These are phyloP conservation scores for Macaria notata DNA, from an alignment of 2,888 invertebrate genomes.

Conservation along the genomic window DNA sequence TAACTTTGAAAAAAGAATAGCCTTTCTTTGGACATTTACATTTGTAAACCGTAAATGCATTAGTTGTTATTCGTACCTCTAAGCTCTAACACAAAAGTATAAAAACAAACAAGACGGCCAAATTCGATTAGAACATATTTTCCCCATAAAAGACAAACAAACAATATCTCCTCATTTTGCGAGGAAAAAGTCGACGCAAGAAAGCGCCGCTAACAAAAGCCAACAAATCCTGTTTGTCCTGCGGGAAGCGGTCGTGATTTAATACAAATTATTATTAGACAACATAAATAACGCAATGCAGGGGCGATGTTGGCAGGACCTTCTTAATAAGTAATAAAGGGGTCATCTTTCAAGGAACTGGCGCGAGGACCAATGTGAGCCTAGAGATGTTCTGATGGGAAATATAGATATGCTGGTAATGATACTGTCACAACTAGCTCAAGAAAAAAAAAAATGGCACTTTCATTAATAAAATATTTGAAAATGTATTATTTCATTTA, in stretches of 20 bases:
- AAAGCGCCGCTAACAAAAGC: constrained; percentile 72
- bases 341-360: constrained; percentile 70
- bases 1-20: too few relatives aligned
- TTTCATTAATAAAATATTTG: too few relatives aligned
- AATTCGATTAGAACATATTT: constrained; percentile 42
- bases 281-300: constrained; percentile 77
- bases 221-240: constrained; percentile 78
- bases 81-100: constrained; percentile 18
- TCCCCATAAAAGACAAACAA: constrained; percentile 56
- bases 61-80: too few relatives aligned
- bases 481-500: too few relatives aligned
- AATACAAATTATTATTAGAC: constrained; percentile 83
- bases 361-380: constrained; percentile 29
- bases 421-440: too few relatives aligned
- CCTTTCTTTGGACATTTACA: too few relatives aligned
- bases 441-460: too few relatives aligned
- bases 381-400: background rate
- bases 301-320: constrained; percentile 61
- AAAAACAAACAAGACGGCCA: constrained; percentile 23
- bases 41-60: too few relatives aligned
- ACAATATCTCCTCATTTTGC: constrained; percentile 59
- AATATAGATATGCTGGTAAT: background rate
- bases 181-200: constrained; percentile 48
- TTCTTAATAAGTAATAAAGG: constrained; percentile 82
- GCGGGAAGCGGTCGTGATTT: constrained; percentile 76